Conservation (phyloP, 1,140 invertebrate genomes). For the Mamestra configurata region DNA sequence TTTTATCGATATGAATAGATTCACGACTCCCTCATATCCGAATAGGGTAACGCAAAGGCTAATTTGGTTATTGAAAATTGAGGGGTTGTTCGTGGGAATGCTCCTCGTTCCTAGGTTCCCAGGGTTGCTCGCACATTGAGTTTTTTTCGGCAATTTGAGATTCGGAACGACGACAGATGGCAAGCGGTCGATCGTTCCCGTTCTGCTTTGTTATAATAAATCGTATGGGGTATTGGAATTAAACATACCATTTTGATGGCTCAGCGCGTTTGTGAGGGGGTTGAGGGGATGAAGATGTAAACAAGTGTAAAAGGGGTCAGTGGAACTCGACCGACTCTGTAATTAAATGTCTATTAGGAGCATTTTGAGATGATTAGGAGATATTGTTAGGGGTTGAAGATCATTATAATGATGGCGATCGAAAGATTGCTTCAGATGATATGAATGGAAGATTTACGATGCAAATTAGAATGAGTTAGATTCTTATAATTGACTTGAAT, state of each 20-base stretch:
- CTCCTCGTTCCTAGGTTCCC: constrained; percentile 84
- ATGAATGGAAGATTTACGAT: constrained; percentile 52
- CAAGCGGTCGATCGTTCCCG: constrained; percentile 82
- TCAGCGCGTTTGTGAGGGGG: constrained; percentile 73
- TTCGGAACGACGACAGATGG: constrained; percentile 87
- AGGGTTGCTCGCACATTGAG: constrained; percentile 86
- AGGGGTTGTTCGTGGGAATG: constrained; percentile 88
- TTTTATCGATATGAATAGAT: constrained; percentile 87
- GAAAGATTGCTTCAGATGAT: constrained; percentile 62
- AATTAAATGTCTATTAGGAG: constrained; percentile 86
- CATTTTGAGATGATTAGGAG: constrained; percentile 83
- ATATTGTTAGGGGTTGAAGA: constrained; percentile 74
- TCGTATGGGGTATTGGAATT: constrained; percentile 86
- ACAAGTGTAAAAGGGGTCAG: constrained; percentile 88
- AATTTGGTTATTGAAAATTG: constrained; percentile 88
- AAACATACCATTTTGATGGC: constrained; percentile 86
- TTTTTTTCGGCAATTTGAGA: constrained; percentile 83
- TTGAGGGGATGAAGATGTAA: constrained; percentile 86
- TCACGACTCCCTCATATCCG: constrained; percentile 87
- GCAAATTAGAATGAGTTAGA: constrained; percentile 14
- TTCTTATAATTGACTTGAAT: constrained; percentile 32
- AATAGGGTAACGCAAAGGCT: constrained; percentile 88
- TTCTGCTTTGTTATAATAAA: constrained; percentile 86
- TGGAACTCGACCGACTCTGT: constrained; percentile 78
- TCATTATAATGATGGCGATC: constrained; percentile 76